Evolutionary conservation across 2,113 vertebrate species (phyloP).

Genomic region (Xyrauchen texanus): DNA sequence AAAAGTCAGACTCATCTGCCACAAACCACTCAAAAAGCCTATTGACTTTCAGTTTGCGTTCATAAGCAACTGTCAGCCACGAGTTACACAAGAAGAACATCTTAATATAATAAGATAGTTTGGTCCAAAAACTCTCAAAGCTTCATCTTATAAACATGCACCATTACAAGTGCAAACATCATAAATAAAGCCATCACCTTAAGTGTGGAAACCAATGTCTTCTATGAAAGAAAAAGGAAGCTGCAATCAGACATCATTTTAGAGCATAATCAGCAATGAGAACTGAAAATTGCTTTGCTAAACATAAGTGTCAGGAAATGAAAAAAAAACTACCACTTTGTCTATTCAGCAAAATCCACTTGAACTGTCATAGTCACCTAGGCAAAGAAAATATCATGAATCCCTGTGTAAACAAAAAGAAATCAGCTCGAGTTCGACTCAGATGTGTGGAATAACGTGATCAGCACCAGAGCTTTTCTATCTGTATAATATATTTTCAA

Average conservation of each 20-base stretch:
- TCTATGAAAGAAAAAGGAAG: conserved; percentile 1
- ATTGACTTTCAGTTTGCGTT: neutral
- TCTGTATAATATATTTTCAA: no score
- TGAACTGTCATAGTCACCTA: neutral
- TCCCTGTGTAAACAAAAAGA: no score
- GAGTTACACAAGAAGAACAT: neutral
- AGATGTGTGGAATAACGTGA: no score
- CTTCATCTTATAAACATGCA: neutral
- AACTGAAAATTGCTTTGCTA: conserved; percentile 23
- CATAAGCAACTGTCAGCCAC: neutral
- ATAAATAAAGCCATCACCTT: neutral
- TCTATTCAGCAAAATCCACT: neutral
- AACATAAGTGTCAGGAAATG: neutral
- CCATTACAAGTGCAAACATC: neutral
- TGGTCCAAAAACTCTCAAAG: no score
- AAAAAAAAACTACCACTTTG: neutral
- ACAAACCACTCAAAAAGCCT: neutral
- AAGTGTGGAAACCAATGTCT: neutral
- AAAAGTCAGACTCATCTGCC: neutral
- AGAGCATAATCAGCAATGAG: neutral
- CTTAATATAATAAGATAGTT: neutral
- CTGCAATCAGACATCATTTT: neutral
- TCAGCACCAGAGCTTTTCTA: no score
- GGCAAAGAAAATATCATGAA: no score
- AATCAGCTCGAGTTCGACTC: no score